phyloP scores from a whole-genome alignment of 2,113 vertebrate species.

The Pteropus alecto region DNA sequence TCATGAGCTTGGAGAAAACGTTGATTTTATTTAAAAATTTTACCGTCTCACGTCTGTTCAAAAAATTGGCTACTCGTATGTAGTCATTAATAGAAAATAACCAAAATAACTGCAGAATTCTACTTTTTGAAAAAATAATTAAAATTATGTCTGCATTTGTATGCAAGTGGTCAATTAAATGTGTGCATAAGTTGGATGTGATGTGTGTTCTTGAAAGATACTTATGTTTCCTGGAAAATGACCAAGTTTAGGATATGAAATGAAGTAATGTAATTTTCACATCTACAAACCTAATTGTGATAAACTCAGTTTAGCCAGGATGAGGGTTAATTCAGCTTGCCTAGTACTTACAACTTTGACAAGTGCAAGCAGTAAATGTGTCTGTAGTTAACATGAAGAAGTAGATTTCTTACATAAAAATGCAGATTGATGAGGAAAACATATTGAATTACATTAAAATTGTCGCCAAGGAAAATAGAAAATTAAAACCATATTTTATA shows the following conservation, averaged over 20 bases:
- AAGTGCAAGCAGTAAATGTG: not conserved
- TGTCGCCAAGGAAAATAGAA: not conserved
- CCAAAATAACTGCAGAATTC: constrained; percentile 52
- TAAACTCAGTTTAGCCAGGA: not conserved
- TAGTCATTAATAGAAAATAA: constrained; percentile 64
- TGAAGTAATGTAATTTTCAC: not conserved
- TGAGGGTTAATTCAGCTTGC: not conserved
- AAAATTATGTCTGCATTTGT: constrained; percentile 62
- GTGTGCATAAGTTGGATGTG: constrained; percentile 20
- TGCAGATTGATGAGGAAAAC: not conserved
- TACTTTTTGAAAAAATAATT: constrained; percentile 69
- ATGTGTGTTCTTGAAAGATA: constrained; percentile 31
- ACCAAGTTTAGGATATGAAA: not conserved
- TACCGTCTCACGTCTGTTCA: not conserved
- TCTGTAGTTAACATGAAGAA: not conserved
- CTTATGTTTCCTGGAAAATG: not conserved
- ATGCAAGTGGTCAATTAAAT: constrained; percentile 37
- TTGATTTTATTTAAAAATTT: constrained; percentile 68
- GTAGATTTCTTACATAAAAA: not conserved
- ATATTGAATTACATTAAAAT: not conserved
- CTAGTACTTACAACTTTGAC: not conserved
- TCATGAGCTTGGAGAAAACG: constrained; percentile 60
- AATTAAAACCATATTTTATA: not conserved
- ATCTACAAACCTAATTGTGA: not conserved
- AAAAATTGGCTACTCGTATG: constrained; percentile 63